These are phyloP conservation scores for Notothenia rossii DNA, from an alignment of 2,113 vertebrate species.

Conservation along the genomic window DNA sequence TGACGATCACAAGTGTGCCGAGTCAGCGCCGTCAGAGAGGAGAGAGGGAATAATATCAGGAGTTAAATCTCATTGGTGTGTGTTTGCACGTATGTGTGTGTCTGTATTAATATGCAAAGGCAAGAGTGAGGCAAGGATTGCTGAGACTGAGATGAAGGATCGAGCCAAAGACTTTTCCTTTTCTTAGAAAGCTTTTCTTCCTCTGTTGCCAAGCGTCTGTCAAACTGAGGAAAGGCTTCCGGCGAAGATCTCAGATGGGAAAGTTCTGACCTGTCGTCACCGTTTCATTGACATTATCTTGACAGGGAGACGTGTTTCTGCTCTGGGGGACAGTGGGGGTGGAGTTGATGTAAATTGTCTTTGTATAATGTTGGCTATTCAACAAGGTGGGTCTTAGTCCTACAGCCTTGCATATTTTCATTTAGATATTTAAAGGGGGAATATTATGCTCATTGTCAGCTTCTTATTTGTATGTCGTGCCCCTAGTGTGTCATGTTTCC, in stretches of 20 bases:
- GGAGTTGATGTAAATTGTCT: neutral
- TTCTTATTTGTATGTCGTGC: no score
- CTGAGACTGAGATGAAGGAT: conserved; percentile 27
- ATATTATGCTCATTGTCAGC: no score
- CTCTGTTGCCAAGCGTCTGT: conserved; percentile 18
- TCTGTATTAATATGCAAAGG: conserved; percentile 4
- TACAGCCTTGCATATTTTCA: no score
- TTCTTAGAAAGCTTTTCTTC: conserved; percentile 3
- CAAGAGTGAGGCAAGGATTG: conserved; percentile 1
- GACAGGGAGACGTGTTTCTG: neutral
- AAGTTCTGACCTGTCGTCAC: neutral
- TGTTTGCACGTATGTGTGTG: neutral
- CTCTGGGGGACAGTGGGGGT: neutral
- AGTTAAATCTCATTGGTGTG: conserved; percentile 8
- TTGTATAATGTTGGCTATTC: no score
- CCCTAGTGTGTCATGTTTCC: no score
- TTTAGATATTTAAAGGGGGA: no score
- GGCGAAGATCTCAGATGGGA: neutral
- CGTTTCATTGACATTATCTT: conserved; percentile 14
- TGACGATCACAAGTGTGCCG: conserved; percentile 51
- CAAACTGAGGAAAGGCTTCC: conserved; percentile 13
- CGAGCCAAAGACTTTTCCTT: neutral
- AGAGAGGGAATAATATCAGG: conserved; percentile 33
- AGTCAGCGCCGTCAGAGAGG: conserved; percentile 60
- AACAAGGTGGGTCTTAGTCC: no score